Base-by-base conservation (phyloP, 2,888 invertebrate species). In the Mesorhabditis sp. region DNA sequence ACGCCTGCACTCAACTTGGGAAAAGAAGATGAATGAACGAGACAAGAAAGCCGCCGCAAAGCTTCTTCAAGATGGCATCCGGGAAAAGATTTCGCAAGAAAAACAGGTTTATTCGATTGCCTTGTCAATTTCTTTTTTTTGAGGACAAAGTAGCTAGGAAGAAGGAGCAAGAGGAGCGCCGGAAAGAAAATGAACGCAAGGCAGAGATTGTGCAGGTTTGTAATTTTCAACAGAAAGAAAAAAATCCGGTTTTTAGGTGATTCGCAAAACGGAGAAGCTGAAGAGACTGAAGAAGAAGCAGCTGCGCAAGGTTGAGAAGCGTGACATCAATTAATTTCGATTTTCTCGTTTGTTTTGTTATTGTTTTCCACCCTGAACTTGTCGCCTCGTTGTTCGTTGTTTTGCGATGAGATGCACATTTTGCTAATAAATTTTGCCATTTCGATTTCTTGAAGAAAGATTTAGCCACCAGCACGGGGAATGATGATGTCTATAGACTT, bases 271-370 rank as follows among this genome's bases (percentile, higher is more conserved):
- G 13, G 71, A 76, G 43, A 83, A 83, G 69, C 78, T 83, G 65
- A 82, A 82, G 74, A 77, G 78, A 62, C 76, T 76, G 43, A 83
- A 83, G 71, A 83, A 82, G 72, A 80, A 82, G 72, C 80, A 83
- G 63, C 71, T 83, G 64, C 72, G 83, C 43, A 75, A 70, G 64
- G 79, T 83, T 63, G 76, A 82, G 73, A 83, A 80, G 77, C 73
- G 80, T 61, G 83, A 83, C 64, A 73, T 73, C 15, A 73, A 10
- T 58, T 44, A 45, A 45, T 45, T 15, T 44, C 45, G 61, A 4
- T 45, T 41, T 43, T 62, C 7, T 43, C 28, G 44, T 43, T 62
- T 50, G 66, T 44, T 67, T 67, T 67, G 6, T 67, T 67, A 41
- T 67, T 67, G 50, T 41, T 7, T 15, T 50, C 5, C n/a, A 45